phyloP scores from a whole-genome alignment of 2,797 vertebrate genomes.

The Pipistrellus nathusii region DNA sequence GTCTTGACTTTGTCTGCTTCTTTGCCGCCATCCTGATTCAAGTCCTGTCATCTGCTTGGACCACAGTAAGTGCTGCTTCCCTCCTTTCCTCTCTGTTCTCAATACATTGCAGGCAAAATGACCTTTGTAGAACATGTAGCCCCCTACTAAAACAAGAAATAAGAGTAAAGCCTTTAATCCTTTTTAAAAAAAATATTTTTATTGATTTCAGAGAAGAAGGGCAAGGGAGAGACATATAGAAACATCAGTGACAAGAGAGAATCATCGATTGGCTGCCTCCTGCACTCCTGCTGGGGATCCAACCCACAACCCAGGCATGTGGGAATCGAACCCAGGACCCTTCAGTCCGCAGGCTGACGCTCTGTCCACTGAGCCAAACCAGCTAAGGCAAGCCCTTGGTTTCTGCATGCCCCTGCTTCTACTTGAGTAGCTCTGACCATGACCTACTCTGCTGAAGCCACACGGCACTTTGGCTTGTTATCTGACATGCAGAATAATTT shows the following conservation, averaged over 20 bases:
- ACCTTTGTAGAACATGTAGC: neutral
- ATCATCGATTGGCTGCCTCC: too few species aligned
- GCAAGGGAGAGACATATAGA: too few species aligned
- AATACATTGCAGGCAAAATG: neutral
- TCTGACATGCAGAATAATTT: neutral
- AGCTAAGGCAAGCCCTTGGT: neutral
- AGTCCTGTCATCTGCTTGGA: neutral
- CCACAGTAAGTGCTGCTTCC: neutral
- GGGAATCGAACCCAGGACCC: too few species aligned
- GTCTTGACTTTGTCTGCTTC: conserved; percentile 33
- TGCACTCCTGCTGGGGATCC: too few species aligned
- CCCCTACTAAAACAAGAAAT: neutral
- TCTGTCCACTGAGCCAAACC: too few species aligned
- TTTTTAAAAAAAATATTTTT: neutral
- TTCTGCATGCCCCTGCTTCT: neutral
- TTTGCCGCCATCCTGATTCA: neutral
- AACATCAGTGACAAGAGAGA: too few species aligned
- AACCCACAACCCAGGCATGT: too few species aligned
- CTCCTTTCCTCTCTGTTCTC: neutral
- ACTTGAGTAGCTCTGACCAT: neutral
- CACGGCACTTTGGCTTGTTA: neutral
- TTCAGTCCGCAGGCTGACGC: too few species aligned
- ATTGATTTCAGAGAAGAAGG: too few species aligned
- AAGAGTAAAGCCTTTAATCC: neutral
- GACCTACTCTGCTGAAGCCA: neutral